Evolutionary conservation across 2,113 vertebrate species (phyloP), one percentile per base, ranked within the genome.

Genomic region (Eleginops maclovinus): DNA sequence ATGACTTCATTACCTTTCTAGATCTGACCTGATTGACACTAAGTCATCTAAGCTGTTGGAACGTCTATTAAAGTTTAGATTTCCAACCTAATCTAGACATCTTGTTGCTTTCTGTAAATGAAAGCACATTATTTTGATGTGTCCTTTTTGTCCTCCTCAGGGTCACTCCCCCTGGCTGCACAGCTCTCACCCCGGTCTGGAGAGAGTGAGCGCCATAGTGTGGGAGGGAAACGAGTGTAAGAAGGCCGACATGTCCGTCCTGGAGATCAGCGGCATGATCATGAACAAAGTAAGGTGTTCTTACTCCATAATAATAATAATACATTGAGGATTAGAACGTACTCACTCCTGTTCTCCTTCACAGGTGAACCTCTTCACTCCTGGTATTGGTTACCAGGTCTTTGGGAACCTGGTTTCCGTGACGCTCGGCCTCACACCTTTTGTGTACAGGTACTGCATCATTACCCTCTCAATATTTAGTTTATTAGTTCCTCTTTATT

Each of bases 181-280:
- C 90, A 98, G 94, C 90, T 94, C 96, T 71, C 97, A 98, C 86
- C 96, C 97, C 0, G 97, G 97, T 36, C 90, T 99, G 91, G 98
- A 99, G 94, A 96, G 98, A 81, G 97, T 99, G 72, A 99, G 98
- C 82, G 98, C 98, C 81, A 99, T 99, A 44, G 97, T 99, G 40
- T 99, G 98, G 98, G 98, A 99, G 90, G 97, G 97, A 49, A 99
- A 97, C 72, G 98, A 99, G 58, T 99, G 98, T 62, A 99, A 99
- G 94, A 99, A 99, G 87, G 98, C 98, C 0, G 98, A 99, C 90
- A 99, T 99, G 97, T 99, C 98, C 46, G 98, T 99, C 3, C 96
- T 99, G 90, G 98, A 99, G 92, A 99, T 99, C 95, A 99, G 98
- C 61, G 98, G 98, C 26, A 99, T 99, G 96, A 99, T 99, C 72